phyloP scores from a whole-genome alignment of 2,888 invertebrate genomes.

The Bugula neritina region DNA sequence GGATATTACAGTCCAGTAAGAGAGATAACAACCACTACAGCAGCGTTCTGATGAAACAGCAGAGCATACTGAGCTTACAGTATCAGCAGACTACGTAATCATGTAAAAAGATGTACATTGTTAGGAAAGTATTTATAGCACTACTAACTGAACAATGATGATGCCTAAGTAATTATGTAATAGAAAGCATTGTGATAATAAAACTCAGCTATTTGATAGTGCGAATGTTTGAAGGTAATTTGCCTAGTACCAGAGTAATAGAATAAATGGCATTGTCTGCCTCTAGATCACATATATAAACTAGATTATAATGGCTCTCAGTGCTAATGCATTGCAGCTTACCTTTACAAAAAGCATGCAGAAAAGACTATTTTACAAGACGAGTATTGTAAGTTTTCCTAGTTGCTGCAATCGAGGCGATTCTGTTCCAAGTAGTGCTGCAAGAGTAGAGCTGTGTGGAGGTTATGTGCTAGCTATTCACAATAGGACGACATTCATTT shows the following conservation, averaged over 20 bases:
- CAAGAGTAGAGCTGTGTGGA: neutral
- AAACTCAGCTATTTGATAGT: neutral
- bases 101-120: conserved; percentile 21
- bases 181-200: conserved; percentile 21
- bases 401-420: too few species aligned
- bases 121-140: conserved; percentile 19
- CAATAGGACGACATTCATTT: conserved; percentile 20
- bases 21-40: neutral
- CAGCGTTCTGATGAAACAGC: neutral
- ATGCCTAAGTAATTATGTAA: conserved; percentile 11
- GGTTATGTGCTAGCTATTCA: neutral
- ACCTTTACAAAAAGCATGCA: too few species aligned
- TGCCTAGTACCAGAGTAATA: neutral
- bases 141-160: conserved; percentile 18
- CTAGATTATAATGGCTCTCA: too few species aligned
- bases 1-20: neutral
- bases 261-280: conserved; percentile 14
- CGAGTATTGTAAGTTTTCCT: too few species aligned
- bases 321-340: neutral
- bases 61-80: neutral
- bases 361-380: too few species aligned
- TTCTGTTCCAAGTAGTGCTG: too few species aligned
- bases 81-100: conserved; percentile 10
- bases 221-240: neutral
- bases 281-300: too few species aligned